phyloP scores from a whole-genome alignment of 2,888 invertebrate species.

The Hyposoter dolosus region DNA sequence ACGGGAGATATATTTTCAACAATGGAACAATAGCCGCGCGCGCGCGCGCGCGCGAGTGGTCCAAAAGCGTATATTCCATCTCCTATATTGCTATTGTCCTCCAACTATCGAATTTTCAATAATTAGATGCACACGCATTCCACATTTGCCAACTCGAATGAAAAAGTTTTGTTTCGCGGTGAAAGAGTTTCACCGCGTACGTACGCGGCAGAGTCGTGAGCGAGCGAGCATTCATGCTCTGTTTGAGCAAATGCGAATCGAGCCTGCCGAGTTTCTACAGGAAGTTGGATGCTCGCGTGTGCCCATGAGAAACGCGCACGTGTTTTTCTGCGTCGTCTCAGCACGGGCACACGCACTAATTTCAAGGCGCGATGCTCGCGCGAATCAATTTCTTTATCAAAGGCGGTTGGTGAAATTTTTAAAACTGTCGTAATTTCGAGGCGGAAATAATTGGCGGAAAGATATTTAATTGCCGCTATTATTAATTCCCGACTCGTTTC shows the following conservation, averaged over 20 bases:
- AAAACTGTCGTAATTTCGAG: neutral
- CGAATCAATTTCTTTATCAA: neutral
- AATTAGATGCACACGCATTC: slow-evolving; percentile 53
- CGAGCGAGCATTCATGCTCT: slow-evolving; percentile 82
- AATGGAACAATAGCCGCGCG: too few relatives aligned
- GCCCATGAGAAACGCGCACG: slow-evolving; percentile 41
- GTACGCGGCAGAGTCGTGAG: too few relatives aligned
- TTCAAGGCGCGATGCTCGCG: too few relatives aligned
- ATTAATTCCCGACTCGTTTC: slow-evolving; percentile 53
- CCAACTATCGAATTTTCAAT: slow-evolving; percentile 61
- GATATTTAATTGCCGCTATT: slow-evolving; percentile 53
- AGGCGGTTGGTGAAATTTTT: too few relatives aligned
- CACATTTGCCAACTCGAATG: slow-evolving; percentile 64
- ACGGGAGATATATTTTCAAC: too few relatives aligned
- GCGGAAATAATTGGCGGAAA: slow-evolving; percentile 6
- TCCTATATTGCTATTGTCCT: slow-evolving; percentile 30
- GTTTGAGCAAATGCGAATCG: slow-evolving; percentile 79
- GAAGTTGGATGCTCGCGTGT: slow-evolving; percentile 73
- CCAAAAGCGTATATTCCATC: slow-evolving; percentile 59
- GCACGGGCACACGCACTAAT: too few relatives aligned
- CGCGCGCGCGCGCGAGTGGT: too few relatives aligned
- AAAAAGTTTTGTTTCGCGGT: too few relatives aligned
- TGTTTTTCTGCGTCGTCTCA: too few relatives aligned
- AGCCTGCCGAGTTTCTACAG: slow-evolving; percentile 81
- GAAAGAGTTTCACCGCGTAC: slow-evolving; percentile 78